Evolutionary conservation across 2,888 invertebrate genomes (phyloP).

Genomic region (Autographa pulchrina): DNA sequence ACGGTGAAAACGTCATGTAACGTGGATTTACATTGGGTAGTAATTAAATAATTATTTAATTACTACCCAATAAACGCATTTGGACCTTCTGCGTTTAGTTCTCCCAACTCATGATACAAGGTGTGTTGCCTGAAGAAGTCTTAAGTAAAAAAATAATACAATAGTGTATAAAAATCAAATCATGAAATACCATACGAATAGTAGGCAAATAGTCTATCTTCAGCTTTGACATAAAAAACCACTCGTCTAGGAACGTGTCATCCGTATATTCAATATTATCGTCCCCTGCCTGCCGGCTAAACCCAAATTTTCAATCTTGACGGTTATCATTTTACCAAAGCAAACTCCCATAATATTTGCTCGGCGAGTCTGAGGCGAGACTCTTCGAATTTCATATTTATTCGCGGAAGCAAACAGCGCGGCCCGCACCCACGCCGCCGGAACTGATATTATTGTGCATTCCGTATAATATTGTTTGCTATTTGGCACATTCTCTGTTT

Average conservation of each 20-base stretch:
- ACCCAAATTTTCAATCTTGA: slow-evolving; percentile 87
- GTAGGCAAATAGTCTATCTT: slow-evolving; percentile 16
- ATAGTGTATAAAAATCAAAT: not conserved
- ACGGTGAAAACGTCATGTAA: too few species aligned
- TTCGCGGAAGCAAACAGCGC: slow-evolving; percentile 86
- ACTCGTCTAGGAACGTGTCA: slow-evolving; percentile 61
- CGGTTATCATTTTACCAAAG: slow-evolving; percentile 89
- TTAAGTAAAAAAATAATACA: not conserved
- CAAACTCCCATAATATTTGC: slow-evolving; percentile 87
- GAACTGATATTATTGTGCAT: slow-evolving; percentile 90
- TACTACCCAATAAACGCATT: too few species aligned
- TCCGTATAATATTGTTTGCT: slow-evolving; percentile 90
- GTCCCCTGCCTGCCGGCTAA: slow-evolving; percentile 78
- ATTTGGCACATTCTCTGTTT: slow-evolving; percentile 89
- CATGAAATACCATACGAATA: not conserved
- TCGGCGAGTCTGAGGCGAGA: slow-evolving; percentile 81
- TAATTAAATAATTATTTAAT: too few species aligned
- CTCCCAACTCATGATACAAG: too few species aligned
- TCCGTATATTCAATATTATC: slow-evolving; percentile 71
- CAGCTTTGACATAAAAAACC: slow-evolving; percentile 58
- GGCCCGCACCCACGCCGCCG: slow-evolving; percentile 79
- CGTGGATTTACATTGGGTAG: too few species aligned
- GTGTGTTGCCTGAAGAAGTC: too few species aligned
- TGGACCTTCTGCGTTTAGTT: too few species aligned
- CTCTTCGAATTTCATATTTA: slow-evolving; percentile 89